Percentiles rank a stretch among this genome's conserved stretches.
phyloP scores from a whole-genome alignment of 2,113 vertebrate species.

The Caranx ignobilis region DNA sequence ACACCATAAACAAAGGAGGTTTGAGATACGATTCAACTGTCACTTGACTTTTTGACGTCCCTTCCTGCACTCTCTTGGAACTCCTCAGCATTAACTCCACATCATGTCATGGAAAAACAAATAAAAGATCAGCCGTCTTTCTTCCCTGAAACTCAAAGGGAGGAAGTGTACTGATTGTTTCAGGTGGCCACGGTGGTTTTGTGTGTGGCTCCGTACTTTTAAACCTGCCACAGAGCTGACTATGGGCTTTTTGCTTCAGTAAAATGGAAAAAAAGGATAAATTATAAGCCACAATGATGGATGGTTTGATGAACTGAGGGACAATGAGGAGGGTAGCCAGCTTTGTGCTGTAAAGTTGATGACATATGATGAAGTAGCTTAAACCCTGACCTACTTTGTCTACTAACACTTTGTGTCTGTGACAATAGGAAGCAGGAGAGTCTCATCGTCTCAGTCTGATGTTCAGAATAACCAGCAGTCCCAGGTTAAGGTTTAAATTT shows the following conservation, averaged over 20 bases:
- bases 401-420: constrained; percentile 38
- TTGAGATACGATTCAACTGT: constrained; percentile 29
- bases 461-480: constrained; percentile 80
- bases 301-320: background rate
- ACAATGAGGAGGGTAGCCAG: background rate
- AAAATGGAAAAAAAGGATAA: background rate
- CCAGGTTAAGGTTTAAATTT: constrained; percentile 30
- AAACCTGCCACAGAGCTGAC: background rate
- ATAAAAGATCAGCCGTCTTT: constrained; percentile 19
- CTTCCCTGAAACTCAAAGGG: constrained; percentile 48
- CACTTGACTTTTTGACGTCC: constrained; percentile 15
- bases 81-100: background rate
- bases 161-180: constrained; percentile 62
- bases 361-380: background rate
- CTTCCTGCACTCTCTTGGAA: constrained; percentile 31
- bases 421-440: constrained; percentile 60
- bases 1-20: constrained; percentile 4
- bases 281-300: background rate
- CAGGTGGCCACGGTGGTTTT: constrained; percentile 47
- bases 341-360: background rate
- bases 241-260: background rate
- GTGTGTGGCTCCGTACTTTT: background rate
- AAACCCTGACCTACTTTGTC: background rate
- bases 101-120: constrained; percentile 7
- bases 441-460: constrained; percentile 65